Base-by-base conservation (phyloP, 2,888 invertebrate genomes). In the Romanomermis culicivorax region DNA sequence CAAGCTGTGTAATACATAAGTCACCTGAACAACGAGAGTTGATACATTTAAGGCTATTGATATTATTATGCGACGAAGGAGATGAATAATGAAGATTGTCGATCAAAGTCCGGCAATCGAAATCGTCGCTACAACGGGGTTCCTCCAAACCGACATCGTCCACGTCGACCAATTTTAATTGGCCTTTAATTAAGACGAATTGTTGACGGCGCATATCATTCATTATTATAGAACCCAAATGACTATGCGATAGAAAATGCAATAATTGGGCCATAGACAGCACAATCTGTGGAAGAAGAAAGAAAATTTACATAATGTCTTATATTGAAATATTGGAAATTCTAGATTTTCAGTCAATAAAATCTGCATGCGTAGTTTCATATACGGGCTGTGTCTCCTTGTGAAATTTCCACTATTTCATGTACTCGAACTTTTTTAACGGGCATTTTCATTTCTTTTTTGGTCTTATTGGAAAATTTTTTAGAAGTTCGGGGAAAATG, bases 111-210 rank as follows among this genome's bases (percentile, higher is more conserved):
- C 7, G 7, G 55, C 67, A 68, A 45, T 66, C 64, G 1, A 47
- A 29, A 52, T 62, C 58, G 1, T 53, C n/a, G 1, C 47, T 23
- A 58, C 69, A 69, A 14, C 45, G 20, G 1, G 69, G 69, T 53
- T 71, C 70, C 25, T 64, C 63, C 36, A 70, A 63, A 1, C 68
- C 70, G 4, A 72, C 61, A 58, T 74, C 74, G 61, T 74, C 74
- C 1, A 73, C 70, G 61, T 74, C 74, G 1, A 72, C 70, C 47
- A 74, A 62, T 56, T 72, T 73, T 27, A 74, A 62, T 14, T 65
- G 65, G 1, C 70, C 72, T 53, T 64, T 61, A 20, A 72, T 71
- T 14, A 73, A 61, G 20, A 74, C 72, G 60, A 74, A 74, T 63
- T 74, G 74, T 59, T 74, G 71, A 2, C 72, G 26, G 11, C 50